Percentiles rank a stretch among this genome's conserved stretches.
These are phyloP conservation scores for Papilio gigon DNA, from an alignment of 2,888 invertebrate genomes.

Conservation along the genomic window DNA sequence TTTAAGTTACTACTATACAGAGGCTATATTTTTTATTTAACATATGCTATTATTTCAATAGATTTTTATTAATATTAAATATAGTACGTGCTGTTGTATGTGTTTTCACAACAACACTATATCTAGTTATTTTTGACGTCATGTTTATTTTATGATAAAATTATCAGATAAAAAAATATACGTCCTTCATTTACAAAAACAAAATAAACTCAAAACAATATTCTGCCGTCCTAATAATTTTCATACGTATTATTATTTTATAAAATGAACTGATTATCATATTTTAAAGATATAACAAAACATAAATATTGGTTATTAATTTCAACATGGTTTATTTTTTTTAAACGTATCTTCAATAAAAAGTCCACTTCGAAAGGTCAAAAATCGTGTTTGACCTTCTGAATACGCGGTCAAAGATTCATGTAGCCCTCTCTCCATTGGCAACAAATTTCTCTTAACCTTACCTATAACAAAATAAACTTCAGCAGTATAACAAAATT, in stretches of 20 bases:
- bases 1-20: background rate
- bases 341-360: background rate
- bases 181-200: slow-evolving; percentile 42
- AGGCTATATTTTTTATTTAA: too few relatives aligned
- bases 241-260: background rate
- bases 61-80: background rate
- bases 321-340: background rate
- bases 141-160: slow-evolving; percentile 63
- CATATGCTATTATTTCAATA: background rate
- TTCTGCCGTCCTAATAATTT: slow-evolving; percentile 10
- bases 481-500: too few relatives aligned
- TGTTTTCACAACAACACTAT: slow-evolving; percentile 35
- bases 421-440: background rate
- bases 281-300: slow-evolving; percentile 10
- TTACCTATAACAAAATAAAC: too few relatives aligned
- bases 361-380: slow-evolving; percentile 7
- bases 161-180: slow-evolving; percentile 56
- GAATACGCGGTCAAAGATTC: background rate
- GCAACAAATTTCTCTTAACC: background rate
- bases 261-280: slow-evolving; percentile 7
- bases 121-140: slow-evolving; percentile 47
- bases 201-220: slow-evolving; percentile 37
- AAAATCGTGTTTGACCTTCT: slow-evolving; percentile 17
- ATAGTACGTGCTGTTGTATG: slow-evolving; percentile 24
- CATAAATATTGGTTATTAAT: slow-evolving; percentile 12